Conservation (phyloP, 30 jellyfish, hydroid and myxozoan genomes). For the Aurelia aurita complex sp. Pacific region DNA sequence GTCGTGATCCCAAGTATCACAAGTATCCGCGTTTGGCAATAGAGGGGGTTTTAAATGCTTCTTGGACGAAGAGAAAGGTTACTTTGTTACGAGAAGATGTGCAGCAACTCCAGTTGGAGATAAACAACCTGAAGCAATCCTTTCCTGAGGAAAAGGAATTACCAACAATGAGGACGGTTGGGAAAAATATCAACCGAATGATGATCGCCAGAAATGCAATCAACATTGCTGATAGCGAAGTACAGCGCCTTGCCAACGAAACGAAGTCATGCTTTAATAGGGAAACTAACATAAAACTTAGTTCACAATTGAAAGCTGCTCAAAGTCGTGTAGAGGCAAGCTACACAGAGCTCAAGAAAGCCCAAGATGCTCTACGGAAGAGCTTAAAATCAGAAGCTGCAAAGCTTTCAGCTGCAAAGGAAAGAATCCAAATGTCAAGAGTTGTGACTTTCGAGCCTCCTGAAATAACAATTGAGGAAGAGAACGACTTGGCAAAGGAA, state of each 20-base stretch:
- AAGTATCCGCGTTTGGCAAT: constrained; percentile 1
- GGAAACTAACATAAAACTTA: not conserved
- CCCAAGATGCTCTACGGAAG: not conserved
- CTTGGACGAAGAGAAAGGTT: not conserved
- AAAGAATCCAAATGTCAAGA: not conserved
- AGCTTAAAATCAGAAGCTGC: no score
- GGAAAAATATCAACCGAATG: not conserved
- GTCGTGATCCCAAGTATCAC: not conserved
- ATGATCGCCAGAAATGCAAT: constrained; percentile 1
- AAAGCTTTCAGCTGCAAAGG: not conserved
- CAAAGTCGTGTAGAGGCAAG: not conserved
- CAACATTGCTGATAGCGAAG: not conserved
- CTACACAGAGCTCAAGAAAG: not conserved
- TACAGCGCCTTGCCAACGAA: not conserved
- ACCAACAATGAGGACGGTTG: not conserved
- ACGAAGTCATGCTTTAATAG: not conserved
- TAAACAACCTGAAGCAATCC: not conserved
- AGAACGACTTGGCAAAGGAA: not conserved
- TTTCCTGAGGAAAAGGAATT: not conserved
- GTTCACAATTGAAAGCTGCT: not conserved
- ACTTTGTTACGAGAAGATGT: not conserved
- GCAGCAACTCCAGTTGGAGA: not conserved
- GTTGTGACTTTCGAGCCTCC: not conserved
- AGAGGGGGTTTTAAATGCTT: not conserved
- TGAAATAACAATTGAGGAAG: not conserved